Base-by-base conservation (phyloP, 2,113 vertebrate species). In the Vidua macroura region DNA sequence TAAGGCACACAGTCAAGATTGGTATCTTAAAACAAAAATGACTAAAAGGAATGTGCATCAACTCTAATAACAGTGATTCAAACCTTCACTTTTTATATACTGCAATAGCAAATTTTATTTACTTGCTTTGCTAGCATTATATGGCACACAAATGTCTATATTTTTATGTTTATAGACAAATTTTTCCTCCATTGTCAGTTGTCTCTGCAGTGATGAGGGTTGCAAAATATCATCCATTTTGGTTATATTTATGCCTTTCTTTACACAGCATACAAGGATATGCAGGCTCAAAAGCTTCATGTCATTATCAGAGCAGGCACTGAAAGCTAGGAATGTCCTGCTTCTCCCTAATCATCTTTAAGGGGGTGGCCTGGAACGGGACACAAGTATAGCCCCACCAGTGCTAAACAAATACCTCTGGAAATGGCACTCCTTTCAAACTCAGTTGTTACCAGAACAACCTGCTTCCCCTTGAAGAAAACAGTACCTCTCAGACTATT, bases 51-150 rank as follows among this genome's bases (percentile, higher is more conserved):
- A 70, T 28, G 83, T 52, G 68, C 53, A 87, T 60, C 66, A 70
- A n/a, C 41, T 92, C 6, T 86, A 88, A 87, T 30, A 75, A 33
- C 67, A 72, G 72, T 73, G 56, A 92, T 89, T 90, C 67, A 95
- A 96, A 88, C 46, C 35, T 96, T 82, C 60, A 72, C 51, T 94
- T 97, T 96, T 93, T 94, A 92, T 96, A 67, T 43, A 62, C 16
- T 73, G 93, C 63, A 94, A 92, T 79, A 96, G 55, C 8, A 94
- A 55, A 68, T 90, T 73, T 79, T 95, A 94, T 96, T 94, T 88
- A 15, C 68, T 96, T 89, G 23, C 11, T 70, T 89, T 95, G 81
- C 88, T 80, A 78, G 58, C 56, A 75, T 93, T 93, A 66, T 44
- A 92, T 17, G 28, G 15, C 39, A 81, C 60, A 92, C 6, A 78